These are phyloP conservation scores for Drosophila rufa DNA, from an alignment of 1,140 invertebrate genomes.

Conservation along the genomic window DNA sequence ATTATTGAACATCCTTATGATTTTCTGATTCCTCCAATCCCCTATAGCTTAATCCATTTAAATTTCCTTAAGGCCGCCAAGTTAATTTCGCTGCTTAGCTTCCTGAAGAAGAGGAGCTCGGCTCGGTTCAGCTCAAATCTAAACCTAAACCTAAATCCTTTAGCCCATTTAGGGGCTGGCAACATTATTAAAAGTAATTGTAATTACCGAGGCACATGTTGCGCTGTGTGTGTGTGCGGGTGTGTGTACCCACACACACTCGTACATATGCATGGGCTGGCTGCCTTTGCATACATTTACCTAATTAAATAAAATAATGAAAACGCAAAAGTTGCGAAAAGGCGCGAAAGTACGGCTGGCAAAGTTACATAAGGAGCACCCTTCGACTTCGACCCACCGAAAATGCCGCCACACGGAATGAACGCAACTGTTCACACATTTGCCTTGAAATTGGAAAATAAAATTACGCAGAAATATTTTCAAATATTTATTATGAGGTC, in stretches of 20 bases:
- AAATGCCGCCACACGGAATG: conserved; percentile 16
- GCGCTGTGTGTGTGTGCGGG: conserved; percentile 24
- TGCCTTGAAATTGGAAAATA: conserved; percentile 66
- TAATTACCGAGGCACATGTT: conserved; percentile 80
- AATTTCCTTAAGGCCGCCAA: conserved; percentile 8
- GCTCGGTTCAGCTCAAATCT: neutral
- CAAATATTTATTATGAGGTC: conserved; percentile 60
- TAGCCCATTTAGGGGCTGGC: conserved; percentile 44
- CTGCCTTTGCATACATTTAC: conserved; percentile 79
- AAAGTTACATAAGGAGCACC: conserved; percentile 43
- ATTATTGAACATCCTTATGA: neutral
- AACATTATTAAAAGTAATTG: conserved; percentile 79
- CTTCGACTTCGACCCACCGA: conserved; percentile 9
- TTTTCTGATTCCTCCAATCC: neutral
- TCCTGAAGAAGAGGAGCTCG: conserved; percentile 8
- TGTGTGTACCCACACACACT: conserved; percentile 9
- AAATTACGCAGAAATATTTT: conserved; percentile 68
- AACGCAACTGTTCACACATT: conserved; percentile 55
- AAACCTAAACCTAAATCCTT: conserved; percentile 9
- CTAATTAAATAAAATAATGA: conserved; percentile 84
- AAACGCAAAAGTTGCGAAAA: conserved; percentile 75
- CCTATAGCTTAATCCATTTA: neutral
- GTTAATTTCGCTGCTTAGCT: conserved; percentile 23
- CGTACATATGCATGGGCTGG: conserved; percentile 21
- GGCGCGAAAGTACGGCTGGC: conserved; percentile 57